These are phyloP conservation scores for Trichopoda pennipes DNA, from an alignment of 2,888 invertebrate species.

Conservation along the genomic window DNA sequence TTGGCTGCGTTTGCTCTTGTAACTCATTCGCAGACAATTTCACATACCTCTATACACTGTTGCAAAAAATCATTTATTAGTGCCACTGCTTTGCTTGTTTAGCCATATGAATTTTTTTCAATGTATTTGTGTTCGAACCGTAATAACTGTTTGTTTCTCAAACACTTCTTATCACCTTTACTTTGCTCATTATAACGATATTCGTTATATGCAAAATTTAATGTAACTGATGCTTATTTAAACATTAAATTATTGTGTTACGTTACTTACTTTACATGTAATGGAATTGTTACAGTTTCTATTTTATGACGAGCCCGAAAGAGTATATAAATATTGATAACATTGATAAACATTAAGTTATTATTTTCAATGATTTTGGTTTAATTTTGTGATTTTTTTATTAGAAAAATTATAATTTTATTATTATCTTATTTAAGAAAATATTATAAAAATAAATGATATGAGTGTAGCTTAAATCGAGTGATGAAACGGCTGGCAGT, in stretches of 20 bases:
- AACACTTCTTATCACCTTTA: neutral
- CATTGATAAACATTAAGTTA: slow-evolving; percentile 20
- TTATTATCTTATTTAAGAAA: neutral
- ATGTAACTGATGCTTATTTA: neutral
- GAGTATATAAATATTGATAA: slow-evolving; percentile 34
- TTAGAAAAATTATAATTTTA: neutral
- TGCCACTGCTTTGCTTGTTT: neutral
- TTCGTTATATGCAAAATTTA: neutral
- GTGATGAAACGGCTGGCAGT: too few species aligned
- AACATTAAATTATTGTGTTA: slow-evolving; percentile 26
- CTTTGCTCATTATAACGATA: slow-evolving; percentile 1
- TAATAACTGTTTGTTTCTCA: neutral
- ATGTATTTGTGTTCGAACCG: neutral
- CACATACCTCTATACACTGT: neutral
- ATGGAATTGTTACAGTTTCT: slow-evolving; percentile 22
- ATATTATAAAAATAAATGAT: too few species aligned
- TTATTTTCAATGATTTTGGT: neutral
- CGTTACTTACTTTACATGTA: slow-evolving; percentile 3
- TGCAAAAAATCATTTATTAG: neutral
- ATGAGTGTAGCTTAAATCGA: too few species aligned
- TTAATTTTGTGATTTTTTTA: neutral
- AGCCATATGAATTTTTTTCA: neutral
- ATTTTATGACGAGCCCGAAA: slow-evolving; percentile 23
- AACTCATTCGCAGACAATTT: too few species aligned
- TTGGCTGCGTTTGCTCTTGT: neutral